A percentile compares a stretch with the other conserved stretches of the same genome.
phyloP scores from a whole-genome alignment of 2,797 vertebrate genomes.

The Uromys caudimaculatus region DNA sequence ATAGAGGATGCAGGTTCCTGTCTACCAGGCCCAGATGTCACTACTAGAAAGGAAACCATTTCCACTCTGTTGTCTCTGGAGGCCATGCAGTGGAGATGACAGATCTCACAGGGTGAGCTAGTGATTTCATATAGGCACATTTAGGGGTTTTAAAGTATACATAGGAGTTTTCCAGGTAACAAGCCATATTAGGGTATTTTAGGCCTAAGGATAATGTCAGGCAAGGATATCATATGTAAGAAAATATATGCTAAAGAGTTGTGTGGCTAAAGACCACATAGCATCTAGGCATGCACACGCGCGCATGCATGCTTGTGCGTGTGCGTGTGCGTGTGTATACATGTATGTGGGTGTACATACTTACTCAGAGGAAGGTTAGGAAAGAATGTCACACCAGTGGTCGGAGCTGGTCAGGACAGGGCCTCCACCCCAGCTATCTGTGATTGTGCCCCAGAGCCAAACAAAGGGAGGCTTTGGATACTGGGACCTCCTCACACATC shows the following conservation, averaged over 20 bases:
- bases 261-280: not conserved
- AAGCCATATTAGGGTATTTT: not conserved
- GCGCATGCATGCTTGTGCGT: too few relatives aligned
- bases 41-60: not conserved
- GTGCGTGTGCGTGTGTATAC: rapidly evolving
- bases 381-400: not conserved
- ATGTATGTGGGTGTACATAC: rapidly evolving
- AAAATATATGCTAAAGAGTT: not conserved
- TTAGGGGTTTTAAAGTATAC: slow-evolving; percentile 47
- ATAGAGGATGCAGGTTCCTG: not conserved
- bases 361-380: not conserved
- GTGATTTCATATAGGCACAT: not conserved
- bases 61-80: rapidly evolving
- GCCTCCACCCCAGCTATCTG: not conserved
- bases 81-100: rapidly evolving
- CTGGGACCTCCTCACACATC: not conserved
- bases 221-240: not conserved
- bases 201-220: not conserved
- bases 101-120: not conserved
- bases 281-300: not conserved
- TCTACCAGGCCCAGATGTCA: not conserved
- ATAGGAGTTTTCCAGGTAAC: slow-evolving; percentile 43
- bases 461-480: too few relatives aligned
- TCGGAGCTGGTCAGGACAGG: not conserved
- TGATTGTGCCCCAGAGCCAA: not conserved